A percentile compares a stretch with the other conserved stretches of the same genome.
Evolutionary conservation across 2,797 vertebrate species (phyloP).

Genomic region (Bucorvus abyssinicus): DNA sequence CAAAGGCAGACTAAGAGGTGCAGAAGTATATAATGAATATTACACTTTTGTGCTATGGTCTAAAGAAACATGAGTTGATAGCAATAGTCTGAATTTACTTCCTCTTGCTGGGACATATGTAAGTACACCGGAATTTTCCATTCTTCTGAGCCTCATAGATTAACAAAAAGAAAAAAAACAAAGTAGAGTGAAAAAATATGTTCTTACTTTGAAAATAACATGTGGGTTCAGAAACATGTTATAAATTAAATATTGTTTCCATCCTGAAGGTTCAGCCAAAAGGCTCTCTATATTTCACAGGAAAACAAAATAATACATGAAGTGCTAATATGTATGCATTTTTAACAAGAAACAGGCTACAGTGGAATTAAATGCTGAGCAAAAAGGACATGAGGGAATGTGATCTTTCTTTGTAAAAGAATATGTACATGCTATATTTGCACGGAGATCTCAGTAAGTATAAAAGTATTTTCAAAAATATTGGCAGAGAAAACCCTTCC

Average conservation of each 20-base stretch:
- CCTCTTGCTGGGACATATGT: not conserved
- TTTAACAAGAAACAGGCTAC: constrained; percentile 39
- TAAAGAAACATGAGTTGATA: not conserved
- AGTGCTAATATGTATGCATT: not conserved
- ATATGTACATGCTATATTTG: not conserved
- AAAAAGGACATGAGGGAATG: not conserved
- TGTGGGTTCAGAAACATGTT: not conserved
- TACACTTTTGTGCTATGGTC: not conserved
- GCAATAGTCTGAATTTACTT: not conserved
- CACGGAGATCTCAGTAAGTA: not conserved
- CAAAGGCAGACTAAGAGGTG: not conserved
- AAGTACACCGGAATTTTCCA: not conserved
- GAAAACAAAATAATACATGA: constrained; percentile 34
- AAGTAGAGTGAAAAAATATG: not conserved
- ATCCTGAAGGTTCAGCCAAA: constrained; percentile 49
- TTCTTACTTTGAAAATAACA: constrained; percentile 20
- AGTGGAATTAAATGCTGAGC: not conserved
- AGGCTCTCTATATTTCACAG: constrained; percentile 20
- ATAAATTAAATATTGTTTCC: constrained; percentile 51
- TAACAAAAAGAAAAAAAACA: not conserved
- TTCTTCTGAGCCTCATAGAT: not conserved
- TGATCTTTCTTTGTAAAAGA: not conserved
- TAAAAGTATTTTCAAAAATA: not conserved
- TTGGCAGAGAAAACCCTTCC: not conserved
- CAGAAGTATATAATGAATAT: not conserved